Evolutionary conservation across 2,797 vertebrate species (phyloP), one percentile per base, ranked within the genome.

Genomic region (Peromyscus eremicus): DNA sequence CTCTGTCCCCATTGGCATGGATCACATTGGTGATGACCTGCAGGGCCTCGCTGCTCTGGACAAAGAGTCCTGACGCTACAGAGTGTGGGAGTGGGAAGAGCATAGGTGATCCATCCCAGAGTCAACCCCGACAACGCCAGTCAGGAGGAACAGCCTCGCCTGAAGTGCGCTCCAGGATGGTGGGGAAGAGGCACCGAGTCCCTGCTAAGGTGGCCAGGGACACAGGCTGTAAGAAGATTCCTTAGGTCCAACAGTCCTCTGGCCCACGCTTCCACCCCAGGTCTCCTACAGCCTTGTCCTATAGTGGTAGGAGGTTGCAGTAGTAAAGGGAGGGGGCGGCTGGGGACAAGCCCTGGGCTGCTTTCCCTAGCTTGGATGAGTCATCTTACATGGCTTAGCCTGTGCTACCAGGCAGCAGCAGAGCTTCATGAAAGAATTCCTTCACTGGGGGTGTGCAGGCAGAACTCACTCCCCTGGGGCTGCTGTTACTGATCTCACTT

Each of bases 1-100:
- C 99, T 0, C 98, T 98, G 12, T 99, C 99, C 0, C 94, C 97
- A 92, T 99, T 99, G 84, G 98, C 97, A 1, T 99, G 99, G 76
- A 99, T 98, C 5, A 99, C 98, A 5, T 99, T 99, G 43, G 99
- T 98, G 0, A 99, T 97, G 40, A 99, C 95, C 4, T 99, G 99
- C 91, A 99, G 98, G 0, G 99, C 98, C 97, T 99, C 99, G 0
- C 98, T 99, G 99, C 99, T 99, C 98, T 99, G 99, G 96, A 99
- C 97, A 0, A 99, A 99, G 70, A 99, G 97, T 79, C 99, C 99
- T 0, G 99, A 99, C 2, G 99, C 99, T 99, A 70, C 23, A 46
- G 70, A 80, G 60, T 21, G 10, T 11, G 87, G 85, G 37, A 52
- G 84, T 21, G 92, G 84, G 66, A 79, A 82, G 91, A 80, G 62